Percentiles rank a stretch among this genome's conserved stretches.
These are phyloP conservation scores for Gouania willdenowi DNA, from an alignment of 2,797 vertebrate genomes.

Conservation along the genomic window DNA sequence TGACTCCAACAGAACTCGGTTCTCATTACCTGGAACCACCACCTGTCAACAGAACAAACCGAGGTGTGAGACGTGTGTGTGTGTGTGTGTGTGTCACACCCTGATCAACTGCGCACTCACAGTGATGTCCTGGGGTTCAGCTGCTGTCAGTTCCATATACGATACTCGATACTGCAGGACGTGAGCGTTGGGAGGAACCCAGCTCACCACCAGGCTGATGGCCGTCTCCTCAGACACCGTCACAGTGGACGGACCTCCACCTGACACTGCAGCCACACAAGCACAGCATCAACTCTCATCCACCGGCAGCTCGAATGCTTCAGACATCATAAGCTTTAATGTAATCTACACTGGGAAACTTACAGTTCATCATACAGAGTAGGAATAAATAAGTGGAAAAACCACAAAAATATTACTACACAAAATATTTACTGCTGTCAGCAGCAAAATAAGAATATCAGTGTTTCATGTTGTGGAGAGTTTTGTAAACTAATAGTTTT, in stretches of 20 bases:
- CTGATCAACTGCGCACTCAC: constrained; percentile 64
- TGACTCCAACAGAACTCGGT: constrained; percentile 67
- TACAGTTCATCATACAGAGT: too few relatives aligned
- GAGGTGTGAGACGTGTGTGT: background rate
- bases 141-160: constrained; percentile 74
- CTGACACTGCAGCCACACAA: constrained; percentile 65
- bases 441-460: too few relatives aligned
- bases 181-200: constrained; percentile 81
- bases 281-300: too few relatives aligned
- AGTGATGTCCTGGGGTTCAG: constrained; percentile 70
- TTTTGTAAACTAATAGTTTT: too few relatives aligned
- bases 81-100: too few relatives aligned
- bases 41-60: constrained; percentile 69
- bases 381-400: too few relatives aligned
- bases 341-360: too few relatives aligned
- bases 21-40: constrained; percentile 76
- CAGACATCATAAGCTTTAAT: too few relatives aligned
- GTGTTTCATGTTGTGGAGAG: too few relatives aligned
- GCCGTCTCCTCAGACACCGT: constrained; percentile 80
- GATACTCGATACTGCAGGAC: constrained; percentile 84
- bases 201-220: constrained; percentile 81
- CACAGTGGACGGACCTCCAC: constrained; percentile 80
- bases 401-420: too few relatives aligned
- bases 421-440: too few relatives aligned
- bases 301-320: too few relatives aligned